A percentile compares a stretch with the other conserved stretches of the same genome.
Conservation (phyloP, 2,113 vertebrate genomes). For the Sceloporus tristichus region DNA sequence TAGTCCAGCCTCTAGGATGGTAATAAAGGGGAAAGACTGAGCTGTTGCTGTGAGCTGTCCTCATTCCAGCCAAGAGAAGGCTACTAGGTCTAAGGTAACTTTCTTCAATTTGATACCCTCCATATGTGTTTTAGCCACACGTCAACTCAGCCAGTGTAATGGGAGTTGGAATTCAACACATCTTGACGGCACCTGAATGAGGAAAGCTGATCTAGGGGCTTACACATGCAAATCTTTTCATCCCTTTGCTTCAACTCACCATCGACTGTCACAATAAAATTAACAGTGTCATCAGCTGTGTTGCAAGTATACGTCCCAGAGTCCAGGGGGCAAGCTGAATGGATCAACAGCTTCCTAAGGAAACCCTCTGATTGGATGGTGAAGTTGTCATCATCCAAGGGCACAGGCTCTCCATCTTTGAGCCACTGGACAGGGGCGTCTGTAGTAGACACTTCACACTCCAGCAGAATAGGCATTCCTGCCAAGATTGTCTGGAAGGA, state of each 20-base stretch:
- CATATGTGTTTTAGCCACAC: neutral
- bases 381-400: slow-evolving; percentile 68
- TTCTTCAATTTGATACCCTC: neutral
- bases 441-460: slow-evolving; percentile 77
- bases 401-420: slow-evolving; percentile 77
- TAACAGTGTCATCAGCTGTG: slow-evolving; percentile 69
- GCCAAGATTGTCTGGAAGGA: slow-evolving; percentile 25
- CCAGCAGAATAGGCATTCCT: slow-evolving; percentile 60
- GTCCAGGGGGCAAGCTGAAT: slow-evolving; percentile 64
- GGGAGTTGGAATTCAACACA: neutral
- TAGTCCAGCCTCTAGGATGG: neutral
- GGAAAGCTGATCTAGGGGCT: neutral
- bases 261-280: slow-evolving; percentile 76
- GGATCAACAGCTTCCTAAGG: slow-evolving; percentile 71
- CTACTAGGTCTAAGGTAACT: neutral
- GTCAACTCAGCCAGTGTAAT: neutral
- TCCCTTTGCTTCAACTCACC: slow-evolving; percentile 69
- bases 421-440: slow-evolving; percentile 71
- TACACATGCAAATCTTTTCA: neutral
- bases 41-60: neutral
- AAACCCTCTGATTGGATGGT: slow-evolving; percentile 75
- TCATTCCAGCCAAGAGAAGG: neutral
- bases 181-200: neutral
- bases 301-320: slow-evolving; percentile 76
- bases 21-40: neutral